These are phyloP conservation scores for Palythoa caribaeorum DNA, from an alignment of 92 coral and sea anemone genomes.

Conservation along the genomic window DNA sequence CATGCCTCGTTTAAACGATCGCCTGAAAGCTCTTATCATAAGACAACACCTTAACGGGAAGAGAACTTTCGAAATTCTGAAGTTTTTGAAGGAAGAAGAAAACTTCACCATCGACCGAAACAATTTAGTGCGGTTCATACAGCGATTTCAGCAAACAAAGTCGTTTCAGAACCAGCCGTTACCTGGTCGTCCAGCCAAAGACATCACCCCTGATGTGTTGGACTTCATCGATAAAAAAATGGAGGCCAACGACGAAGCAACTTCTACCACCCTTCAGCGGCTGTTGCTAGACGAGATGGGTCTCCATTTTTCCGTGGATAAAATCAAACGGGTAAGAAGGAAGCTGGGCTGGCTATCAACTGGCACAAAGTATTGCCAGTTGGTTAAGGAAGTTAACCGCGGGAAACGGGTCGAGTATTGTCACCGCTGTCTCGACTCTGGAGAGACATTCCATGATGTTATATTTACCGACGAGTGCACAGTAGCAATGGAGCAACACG, in stretches of 20 bases:
- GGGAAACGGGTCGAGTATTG: not conserved
- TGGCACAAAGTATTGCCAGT: not conserved
- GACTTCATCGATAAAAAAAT: not conserved
- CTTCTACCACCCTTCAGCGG: not conserved
- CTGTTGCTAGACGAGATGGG: not conserved
- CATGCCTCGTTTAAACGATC: not conserved
- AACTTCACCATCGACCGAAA: not conserved
- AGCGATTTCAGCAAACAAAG: not conserved
- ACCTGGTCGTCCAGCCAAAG: not conserved
- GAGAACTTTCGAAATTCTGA: not conserved
- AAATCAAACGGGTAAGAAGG: not conserved
- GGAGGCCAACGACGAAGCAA: not conserved
- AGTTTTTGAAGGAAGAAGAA: not conserved
- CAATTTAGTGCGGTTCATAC: not conserved
- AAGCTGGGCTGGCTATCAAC: not conserved
- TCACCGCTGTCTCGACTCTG: not conserved
- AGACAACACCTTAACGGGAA: not conserved
- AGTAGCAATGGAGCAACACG: not conserved
- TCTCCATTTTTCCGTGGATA: not conserved
- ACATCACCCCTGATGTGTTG: not conserved
- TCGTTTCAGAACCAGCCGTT: not conserved
- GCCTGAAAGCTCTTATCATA: not conserved
- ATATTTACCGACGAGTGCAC: not conserved
- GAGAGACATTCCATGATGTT: not conserved
- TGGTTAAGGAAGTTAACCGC: not conserved